phyloP scores from a whole-genome alignment of 2,113 vertebrate species.

The Protobothrops flavoviridis region DNA sequence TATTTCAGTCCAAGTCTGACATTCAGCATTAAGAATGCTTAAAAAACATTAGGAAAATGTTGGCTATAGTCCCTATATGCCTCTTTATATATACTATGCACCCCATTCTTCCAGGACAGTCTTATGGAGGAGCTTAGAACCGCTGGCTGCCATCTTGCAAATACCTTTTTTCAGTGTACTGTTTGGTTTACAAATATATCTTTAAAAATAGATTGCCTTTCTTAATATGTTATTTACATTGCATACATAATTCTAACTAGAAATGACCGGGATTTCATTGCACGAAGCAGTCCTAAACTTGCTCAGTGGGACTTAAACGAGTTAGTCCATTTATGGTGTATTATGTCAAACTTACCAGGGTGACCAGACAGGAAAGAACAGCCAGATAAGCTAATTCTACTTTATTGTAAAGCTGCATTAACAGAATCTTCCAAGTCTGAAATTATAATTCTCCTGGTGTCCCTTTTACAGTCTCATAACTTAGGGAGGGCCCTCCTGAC shows the following conservation, averaged over 20 bases:
- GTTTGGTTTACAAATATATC: not conserved
- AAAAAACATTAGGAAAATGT: not conserved
- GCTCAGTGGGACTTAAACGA: not conserved
- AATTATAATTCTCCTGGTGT: not conserved
- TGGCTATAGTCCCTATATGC: not conserved
- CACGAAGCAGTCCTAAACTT: not conserved
- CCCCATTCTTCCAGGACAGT: not conserved
- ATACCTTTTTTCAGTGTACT: not conserved
- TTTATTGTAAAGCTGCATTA: not conserved
- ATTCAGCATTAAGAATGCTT: not conserved
- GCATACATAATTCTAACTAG: not conserved
- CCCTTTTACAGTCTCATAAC: not conserved
- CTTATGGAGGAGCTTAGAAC: not conserved
- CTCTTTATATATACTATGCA: not conserved
- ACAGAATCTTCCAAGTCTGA: not conserved
- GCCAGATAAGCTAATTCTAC: not conserved
- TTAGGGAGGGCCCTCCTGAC: not conserved
- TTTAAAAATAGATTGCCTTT: not conserved
- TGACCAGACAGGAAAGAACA: not conserved
- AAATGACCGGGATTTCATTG: not conserved
- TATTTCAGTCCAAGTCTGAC: conserved; percentile 19
- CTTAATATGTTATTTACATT: not conserved
- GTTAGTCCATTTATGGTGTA: not conserved
- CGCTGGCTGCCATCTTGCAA: not conserved
- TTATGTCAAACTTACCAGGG: not conserved